Base-by-base conservation (phyloP, 2,113 vertebrate species). In the Eublepharis macularius region DNA sequence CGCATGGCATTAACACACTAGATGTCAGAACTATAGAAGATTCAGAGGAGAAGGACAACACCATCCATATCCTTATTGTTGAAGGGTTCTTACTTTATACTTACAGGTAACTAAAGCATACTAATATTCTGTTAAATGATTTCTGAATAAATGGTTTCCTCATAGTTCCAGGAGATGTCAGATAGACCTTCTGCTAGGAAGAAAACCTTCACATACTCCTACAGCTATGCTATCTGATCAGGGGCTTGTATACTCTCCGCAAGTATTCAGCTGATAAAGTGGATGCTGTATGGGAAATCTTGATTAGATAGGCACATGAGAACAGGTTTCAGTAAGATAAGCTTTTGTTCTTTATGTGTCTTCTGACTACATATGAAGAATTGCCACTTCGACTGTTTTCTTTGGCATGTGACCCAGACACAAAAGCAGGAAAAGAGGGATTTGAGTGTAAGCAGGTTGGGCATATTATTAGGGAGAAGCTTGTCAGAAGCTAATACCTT, bases 41-140 rank as follows among this genome's bases (percentile, higher is more conserved):
- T 66, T 82, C 94, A 9, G 89, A 95, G 2, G 87, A 88, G 43
- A 83, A 93, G 80, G 91, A 95, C 51, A 94, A 97, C 87, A 96
- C 95, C 34, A 86, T 96, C 88, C 98, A 98, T 93, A 96, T 99
- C 93, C 98, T 99, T 51, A 97, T 99, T 45, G 95, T 99, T 78
- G 98, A 99, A 88, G 98, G 98, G 80, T 99, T 99, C 80, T 96
- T 99, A 70, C 97, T 99, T 65, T 99, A 99, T 95, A 99, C 97
- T 89, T 98, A 98, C 77, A 92, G 92, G 98, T 99, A 94, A 95
- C 89, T 26, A 86, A 80, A 65, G 10, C 51, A 60, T 34, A 14
- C 43, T n/a, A 4, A 2, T 19, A 63, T 12, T 4, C 41, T 66
- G 24, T 1, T 43, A 17, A 14, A 24, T 54, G 45, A 26, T 13